phyloP scores from a whole-genome alignment of 2,113 vertebrate species.

The Spea bombifrons region DNA sequence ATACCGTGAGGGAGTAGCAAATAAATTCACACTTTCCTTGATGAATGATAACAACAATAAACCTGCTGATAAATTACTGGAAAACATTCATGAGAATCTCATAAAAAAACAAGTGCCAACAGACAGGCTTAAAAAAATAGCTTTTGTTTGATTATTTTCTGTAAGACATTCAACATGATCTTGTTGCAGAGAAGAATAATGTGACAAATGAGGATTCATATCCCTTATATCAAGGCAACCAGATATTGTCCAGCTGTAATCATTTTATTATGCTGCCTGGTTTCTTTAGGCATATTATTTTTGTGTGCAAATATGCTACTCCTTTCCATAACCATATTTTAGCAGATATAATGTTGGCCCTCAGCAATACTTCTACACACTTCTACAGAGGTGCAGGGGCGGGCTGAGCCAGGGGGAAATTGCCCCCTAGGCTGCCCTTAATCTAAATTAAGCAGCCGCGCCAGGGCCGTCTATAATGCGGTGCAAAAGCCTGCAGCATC shows the following conservation, averaged over 20 bases:
- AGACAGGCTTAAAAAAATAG: background rate
- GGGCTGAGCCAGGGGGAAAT: too few species aligned
- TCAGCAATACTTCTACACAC: too few species aligned
- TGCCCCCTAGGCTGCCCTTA: too few species aligned
- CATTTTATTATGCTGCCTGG: background rate
- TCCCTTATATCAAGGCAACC: background rate
- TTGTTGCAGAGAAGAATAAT: background rate
- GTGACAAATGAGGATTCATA: slow-evolving; percentile 6
- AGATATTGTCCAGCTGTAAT: background rate
- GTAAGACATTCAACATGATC: background rate
- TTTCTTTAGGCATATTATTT: background rate
- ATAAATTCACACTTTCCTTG: background rate
- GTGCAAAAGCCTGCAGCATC: too few species aligned
- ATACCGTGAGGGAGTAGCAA: background rate
- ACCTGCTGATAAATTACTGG: slow-evolving; percentile 1
- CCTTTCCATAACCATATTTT: too few species aligned
- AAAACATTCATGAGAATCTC: background rate
- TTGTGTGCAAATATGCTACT: background rate
- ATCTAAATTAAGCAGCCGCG: too few species aligned
- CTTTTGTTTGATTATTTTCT: background rate
- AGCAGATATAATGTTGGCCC: too few species aligned
- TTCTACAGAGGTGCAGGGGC: too few species aligned
- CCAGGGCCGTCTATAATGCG: too few species aligned
- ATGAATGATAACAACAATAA: background rate
- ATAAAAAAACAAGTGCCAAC: background rate